Conservation (phyloP, 1,140 invertebrate species). For the Battus philenor region DNA sequence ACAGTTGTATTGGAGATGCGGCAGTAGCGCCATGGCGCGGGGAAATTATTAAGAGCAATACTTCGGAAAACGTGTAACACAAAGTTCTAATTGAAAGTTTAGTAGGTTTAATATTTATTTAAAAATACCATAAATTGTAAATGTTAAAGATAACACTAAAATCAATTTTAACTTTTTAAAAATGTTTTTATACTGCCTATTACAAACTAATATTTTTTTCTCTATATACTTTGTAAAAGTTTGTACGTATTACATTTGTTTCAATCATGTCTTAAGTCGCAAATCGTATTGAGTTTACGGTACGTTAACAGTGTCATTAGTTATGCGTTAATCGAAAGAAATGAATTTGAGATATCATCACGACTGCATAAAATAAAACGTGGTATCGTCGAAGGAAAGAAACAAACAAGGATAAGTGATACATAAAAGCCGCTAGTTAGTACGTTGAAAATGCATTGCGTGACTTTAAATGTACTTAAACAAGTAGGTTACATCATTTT, state of each 20-base stretch:
- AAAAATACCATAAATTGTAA: slow-evolving; percentile 3
- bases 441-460: slow-evolving; percentile 8
- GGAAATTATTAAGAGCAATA: slow-evolving; percentile 15
- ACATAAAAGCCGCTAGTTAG: slow-evolving; percentile 5
- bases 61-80: slow-evolving; percentile 8
- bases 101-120: too few species aligned
- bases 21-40: slow-evolving; percentile 16
- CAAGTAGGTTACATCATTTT: background rate
- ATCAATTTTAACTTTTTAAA: background rate
- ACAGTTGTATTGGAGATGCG: slow-evolving; percentile 25
- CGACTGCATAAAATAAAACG: background rate
- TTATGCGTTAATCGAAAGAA: slow-evolving; percentile 13
- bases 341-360: slow-evolving; percentile 8
- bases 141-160: background rate
- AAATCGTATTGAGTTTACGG: slow-evolving; percentile 7
- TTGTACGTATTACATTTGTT: too few species aligned
- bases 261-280: slow-evolving; percentile 1
- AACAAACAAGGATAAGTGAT: slow-evolving; percentile 4
- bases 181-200: background rate
- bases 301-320: slow-evolving; percentile 2
- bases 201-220: background rate
- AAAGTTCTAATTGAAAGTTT: too few species aligned
- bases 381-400: slow-evolving; percentile 10
- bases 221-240: background rate
- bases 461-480: slow-evolving; percentile 5